A percentile compares a stretch with the other conserved stretches of the same genome.
These are phyloP conservation scores for Prietella phreatophila DNA, from an alignment of 2,113 vertebrate species.

Conservation along the genomic window DNA sequence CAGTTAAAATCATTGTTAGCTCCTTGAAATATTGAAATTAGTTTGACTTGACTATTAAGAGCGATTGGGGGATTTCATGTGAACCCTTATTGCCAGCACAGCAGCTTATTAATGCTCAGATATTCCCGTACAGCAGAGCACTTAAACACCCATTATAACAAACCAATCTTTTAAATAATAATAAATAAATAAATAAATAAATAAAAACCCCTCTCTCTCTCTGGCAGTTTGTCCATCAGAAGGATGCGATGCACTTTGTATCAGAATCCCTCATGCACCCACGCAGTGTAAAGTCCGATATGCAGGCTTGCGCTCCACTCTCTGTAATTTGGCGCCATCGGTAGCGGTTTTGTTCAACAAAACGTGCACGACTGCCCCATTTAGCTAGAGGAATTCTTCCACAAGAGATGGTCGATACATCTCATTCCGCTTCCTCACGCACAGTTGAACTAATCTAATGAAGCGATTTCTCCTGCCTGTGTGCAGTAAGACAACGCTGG, in stretches of 20 bases:
- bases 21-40: neutral
- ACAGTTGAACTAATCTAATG: neutral
- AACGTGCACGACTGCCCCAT: neutral
- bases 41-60: neutral
- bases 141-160: slow-evolving; percentile 2
- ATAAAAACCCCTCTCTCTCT: neutral
- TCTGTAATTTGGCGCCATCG: neutral
- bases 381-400: slow-evolving; percentile 18
- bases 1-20: neutral
- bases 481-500: neutral
- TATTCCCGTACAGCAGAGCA: neutral
- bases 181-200: no score
- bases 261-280: neutral
- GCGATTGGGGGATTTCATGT: neutral
- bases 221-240: neutral
- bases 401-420: neutral
- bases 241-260: neutral
- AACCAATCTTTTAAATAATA: neutral
- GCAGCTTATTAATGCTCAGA: neutral
- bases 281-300: neutral
- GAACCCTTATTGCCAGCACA: neutral
- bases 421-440: slow-evolving; percentile 12
- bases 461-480: neutral
- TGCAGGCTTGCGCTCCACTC: neutral
- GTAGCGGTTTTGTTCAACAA: neutral